Base-by-base conservation (phyloP, 2,113 vertebrate genomes). In the Perccottus glenii region DNA sequence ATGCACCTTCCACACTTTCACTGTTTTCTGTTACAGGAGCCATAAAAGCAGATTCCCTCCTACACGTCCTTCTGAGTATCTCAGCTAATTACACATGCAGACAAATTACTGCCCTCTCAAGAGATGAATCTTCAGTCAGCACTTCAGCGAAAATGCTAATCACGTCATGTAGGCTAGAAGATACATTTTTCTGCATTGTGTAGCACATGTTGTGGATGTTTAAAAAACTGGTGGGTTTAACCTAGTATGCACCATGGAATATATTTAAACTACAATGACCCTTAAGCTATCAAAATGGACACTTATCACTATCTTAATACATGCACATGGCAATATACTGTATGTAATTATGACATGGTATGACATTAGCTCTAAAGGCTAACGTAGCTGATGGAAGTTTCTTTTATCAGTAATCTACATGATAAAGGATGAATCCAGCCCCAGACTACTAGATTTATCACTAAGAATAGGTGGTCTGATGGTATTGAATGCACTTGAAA, bases 71-170 rank as follows among this genome's bases (percentile, higher is more conserved):
- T 43, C n/a, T 64, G 64, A 62, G 64, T 61, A 61, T 67, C 35
- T 50, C 32, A n/a, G 15, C 80, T 82, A 81, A 75, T 79, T 85
- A 70, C 58, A 53, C 60, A 75, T 72, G 66, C 73, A 77, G 70
- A 76, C 77, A 82, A 83, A 83, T 83, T 64, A 60, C 42, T 49
- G 70, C 32, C 47, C 46, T 77, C 82, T 83, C 75, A 45, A 44
- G 77, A 84, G 82, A 79, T 60, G 53, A 80, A 78, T 66, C 51
- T 69, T 63, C 65, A 48, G 62, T 83, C 77, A 67, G 75, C 73
- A 67, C 69, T 83, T 83, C 74, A 79, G 83, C 80, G 67, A 40
- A 80, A 74, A 80, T 81, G 78, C 71, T 83, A 85, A 85, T 88
- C 67, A 61, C 27, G 61, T 65, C 60, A 77, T 65, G 62, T 58